A percentile compares a stretch with the other conserved stretches of the same genome.
phyloP scores from a whole-genome alignment of 2,888 invertebrate genomes.

The Cephus spinipes region DNA sequence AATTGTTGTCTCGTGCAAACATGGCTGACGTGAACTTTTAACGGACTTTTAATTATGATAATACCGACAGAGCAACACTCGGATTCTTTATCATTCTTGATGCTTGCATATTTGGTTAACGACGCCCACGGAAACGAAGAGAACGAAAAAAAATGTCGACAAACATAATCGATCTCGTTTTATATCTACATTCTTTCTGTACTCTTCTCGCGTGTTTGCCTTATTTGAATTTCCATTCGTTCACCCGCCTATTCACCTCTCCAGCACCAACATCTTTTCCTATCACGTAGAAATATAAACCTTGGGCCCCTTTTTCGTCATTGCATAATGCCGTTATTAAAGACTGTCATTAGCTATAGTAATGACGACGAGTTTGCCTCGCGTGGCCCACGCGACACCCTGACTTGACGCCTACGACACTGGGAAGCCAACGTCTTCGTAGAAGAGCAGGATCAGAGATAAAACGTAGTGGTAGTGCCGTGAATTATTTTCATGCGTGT shows the following conservation, averaged over 20 bases:
- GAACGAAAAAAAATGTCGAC: slow-evolving; percentile 3
- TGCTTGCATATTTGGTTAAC: slow-evolving; percentile 33
- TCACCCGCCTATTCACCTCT: background rate
- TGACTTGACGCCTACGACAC: background rate
- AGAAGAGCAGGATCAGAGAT: background rate
- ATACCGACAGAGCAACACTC: background rate
- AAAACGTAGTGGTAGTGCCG: slow-evolving; percentile 11
- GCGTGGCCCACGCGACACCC: background rate
- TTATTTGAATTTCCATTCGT: background rate
- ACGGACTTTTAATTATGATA: background rate
- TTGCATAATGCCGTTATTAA: slow-evolving; percentile 55
- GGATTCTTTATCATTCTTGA: slow-evolving; percentile 23
- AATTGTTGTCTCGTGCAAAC: background rate
- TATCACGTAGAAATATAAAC: slow-evolving; percentile 22
- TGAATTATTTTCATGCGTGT: background rate
- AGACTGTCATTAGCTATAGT: slow-evolving; percentile 33
- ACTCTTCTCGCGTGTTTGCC: background rate
- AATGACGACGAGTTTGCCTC: slow-evolving; percentile 16
- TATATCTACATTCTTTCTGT: background rate
- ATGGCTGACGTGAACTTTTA: background rate
- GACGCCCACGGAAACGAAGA: slow-evolving; percentile 27
- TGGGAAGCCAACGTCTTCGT: slow-evolving; percentile 2
- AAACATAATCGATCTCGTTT: background rate
- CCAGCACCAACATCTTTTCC: background rate
- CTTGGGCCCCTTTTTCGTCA: slow-evolving; percentile 53